Conservation (phyloP, 2,113 vertebrate species). For the Platanista minor region DNA sequence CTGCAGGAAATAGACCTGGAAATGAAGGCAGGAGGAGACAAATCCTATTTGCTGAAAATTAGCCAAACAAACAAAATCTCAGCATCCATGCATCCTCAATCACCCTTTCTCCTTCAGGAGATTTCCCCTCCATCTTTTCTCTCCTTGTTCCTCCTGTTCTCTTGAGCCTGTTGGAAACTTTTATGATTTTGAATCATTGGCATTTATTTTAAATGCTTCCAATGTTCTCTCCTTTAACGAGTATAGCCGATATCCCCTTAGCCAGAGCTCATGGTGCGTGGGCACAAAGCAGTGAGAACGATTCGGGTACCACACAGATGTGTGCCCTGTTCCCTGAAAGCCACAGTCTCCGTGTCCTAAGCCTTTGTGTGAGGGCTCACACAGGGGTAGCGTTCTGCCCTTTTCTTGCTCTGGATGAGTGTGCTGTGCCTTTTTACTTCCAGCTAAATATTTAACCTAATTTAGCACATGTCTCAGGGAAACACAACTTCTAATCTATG, state of each 20-base stretch:
- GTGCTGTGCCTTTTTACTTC: neutral
- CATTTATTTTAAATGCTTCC: neutral
- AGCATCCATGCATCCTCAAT: fast-evolving
- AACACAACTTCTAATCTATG: neutral
- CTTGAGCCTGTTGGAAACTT: neutral
- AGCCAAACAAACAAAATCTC: neutral
- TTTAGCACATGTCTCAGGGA: neutral
- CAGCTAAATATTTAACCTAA: neutral
- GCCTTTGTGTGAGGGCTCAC: neutral
- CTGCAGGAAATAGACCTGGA: neutral
- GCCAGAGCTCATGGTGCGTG: fast-evolving
- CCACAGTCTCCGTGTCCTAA: neutral
- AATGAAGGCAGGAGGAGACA: neutral
- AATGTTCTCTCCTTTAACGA: neutral
- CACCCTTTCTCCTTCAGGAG: neutral
- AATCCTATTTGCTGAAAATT: neutral
- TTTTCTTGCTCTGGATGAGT: neutral
- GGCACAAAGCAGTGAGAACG: fast-evolving
- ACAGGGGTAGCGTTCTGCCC: neutral
- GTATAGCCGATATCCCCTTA: neutral
- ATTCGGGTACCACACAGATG: fast-evolving
- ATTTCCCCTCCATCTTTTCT: neutral
- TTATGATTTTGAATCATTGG: neutral
- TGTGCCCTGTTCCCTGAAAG: neutral
- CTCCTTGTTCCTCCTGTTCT: neutral